Conservation (phyloP, 2,797 vertebrate genomes). For the Caiman crocodilus region DNA sequence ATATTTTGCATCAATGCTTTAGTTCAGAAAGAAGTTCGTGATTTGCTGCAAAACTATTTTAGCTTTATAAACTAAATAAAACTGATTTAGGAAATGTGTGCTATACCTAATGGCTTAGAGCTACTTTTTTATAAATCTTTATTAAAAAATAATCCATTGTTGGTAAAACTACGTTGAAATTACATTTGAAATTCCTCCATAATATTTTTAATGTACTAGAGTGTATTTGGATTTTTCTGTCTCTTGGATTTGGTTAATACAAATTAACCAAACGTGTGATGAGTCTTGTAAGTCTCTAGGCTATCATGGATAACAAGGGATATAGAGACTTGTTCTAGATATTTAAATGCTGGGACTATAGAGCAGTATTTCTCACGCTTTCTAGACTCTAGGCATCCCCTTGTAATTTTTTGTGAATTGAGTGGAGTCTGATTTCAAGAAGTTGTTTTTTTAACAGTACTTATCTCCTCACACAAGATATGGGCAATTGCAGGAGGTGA, state of each 20-base stretch:
- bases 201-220: no score
- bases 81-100: background rate
- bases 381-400: no score
- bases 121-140: background rate
- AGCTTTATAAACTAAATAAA: background rate
- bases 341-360: background rate
- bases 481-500: no score
- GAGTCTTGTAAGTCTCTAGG: background rate
- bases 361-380: no score
- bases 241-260: background rate
- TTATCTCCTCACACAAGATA: no score
- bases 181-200: no score
- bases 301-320: background rate
- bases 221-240: fast-evolving
- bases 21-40: background rate
- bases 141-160: no score
- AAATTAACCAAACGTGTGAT: background rate
- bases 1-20: background rate
- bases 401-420: no score
- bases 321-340: background rate
- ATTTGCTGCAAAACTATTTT: background rate
- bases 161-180: no score
- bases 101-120: background rate
- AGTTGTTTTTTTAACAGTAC: no score
- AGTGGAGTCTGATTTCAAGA: no score